Evolutionary conservation across 2,113 vertebrate genomes (phyloP).

Genomic region (Notarius lentiginosus): DNA sequence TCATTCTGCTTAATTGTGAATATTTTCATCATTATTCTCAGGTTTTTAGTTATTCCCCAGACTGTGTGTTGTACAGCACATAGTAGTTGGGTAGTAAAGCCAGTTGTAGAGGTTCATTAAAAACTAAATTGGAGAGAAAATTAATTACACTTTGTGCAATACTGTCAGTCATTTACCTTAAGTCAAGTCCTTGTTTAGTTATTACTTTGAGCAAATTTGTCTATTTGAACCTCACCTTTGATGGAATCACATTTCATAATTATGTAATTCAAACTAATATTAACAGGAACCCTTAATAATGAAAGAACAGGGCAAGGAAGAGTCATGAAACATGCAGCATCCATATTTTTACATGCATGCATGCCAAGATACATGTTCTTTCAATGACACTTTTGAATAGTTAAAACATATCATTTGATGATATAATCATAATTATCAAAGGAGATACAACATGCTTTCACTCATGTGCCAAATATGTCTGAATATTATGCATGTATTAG

Average conservation of each 20-base stretch:
- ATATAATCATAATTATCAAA: neutral
- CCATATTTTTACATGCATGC: neutral
- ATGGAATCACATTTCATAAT: neutral
- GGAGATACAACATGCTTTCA: neutral
- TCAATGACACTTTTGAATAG: neutral
- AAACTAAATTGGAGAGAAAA: neutral
- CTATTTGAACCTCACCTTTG: neutral
- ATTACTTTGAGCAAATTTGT: neutral
- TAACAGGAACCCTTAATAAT: neutral
- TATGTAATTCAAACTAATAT: neutral
- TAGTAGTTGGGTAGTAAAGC: neutral
- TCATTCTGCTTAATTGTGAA: neutral
- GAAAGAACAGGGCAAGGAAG: neutral
- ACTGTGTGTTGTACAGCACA: neutral
- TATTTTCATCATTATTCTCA: neutral
- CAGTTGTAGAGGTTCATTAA: neutral
- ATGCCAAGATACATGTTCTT: neutral
- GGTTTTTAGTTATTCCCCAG: neutral
- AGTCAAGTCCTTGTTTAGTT: neutral
- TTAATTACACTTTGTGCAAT: neutral
- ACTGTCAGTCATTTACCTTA: neutral
- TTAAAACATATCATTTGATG: neutral
- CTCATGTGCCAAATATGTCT: constrained; percentile 27
- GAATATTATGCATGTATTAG: neutral
- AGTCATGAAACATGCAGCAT: neutral